Evolutionary conservation across 1,140 invertebrate genomes (phyloP), one percentile per base, ranked within the genome.

Genomic region (Leptonema lineaticorne): DNA sequence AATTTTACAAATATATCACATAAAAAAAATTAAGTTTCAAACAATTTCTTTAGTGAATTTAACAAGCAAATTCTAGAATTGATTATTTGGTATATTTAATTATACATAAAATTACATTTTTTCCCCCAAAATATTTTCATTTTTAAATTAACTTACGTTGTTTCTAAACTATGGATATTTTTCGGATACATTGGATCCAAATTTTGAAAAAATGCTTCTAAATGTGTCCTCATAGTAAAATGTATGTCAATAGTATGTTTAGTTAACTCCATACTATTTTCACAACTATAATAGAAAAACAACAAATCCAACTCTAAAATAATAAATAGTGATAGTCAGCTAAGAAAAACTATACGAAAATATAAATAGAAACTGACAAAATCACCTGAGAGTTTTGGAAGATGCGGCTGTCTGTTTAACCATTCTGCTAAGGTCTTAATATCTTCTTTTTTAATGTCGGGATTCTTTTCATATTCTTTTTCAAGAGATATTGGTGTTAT

Each of bases 171-270:
- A 16, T 53, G 62, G 64, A 63, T 80, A 77, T 8, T 86, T 53
- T 82, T 82, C 8, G 76, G 74, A 4, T 77, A 75, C 14, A 79
- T 73, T 2, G 84, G 82, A 77, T 87, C 85, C 74, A 88, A 77
- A 56, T 85, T 82, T 0, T 70, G 73, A 72, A 89, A 89, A 72
- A 88, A 83, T 70, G 87, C 85, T 0, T 85, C 82, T 60, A 84
- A 79, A 71, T 86, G 83, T 9, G 87, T 88, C 75, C 85, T 82
- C 18, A 85, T 78, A 8, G 87, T 89, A 67, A 84, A 88, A 75
- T 85, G 87, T 6, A 83, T 82, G 63, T 89, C 87, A 16, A 90
- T 85, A 1, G 85, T 85, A 30, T 76, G 76, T 75, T 90, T 90
- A 0, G 88, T 82, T 37, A 81, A 73, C 73, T 89, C 87, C 69